A percentile compares a stretch with the other conserved stretches of the same genome.
These are phyloP conservation scores for Hypocryptadius cinnamomeus DNA, from an alignment of 2,113 vertebrate genomes.

Conservation along the genomic window DNA sequence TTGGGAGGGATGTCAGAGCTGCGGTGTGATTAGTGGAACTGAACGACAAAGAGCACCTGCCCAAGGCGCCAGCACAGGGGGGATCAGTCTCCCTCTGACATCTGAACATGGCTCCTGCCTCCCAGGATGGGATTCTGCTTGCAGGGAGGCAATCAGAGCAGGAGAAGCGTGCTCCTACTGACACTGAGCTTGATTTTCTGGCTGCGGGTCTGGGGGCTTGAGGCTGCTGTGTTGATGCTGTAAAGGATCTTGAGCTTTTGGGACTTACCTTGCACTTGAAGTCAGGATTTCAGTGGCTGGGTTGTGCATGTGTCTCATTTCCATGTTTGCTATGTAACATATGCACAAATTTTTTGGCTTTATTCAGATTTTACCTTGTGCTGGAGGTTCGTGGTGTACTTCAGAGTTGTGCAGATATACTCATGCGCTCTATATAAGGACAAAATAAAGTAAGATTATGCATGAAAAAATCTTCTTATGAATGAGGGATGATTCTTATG, in stretches of 20 bases:
- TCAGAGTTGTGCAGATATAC: accelerated
- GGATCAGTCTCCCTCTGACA: slow-evolving; percentile 40
- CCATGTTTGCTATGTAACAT: neutral
- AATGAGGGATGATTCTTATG: neutral
- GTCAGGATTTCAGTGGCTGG: neutral
- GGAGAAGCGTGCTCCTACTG: accelerated
- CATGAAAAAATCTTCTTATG: neutral
- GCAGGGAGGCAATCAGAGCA: neutral
- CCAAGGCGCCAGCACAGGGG: neutral
- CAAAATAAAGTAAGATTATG: neutral
- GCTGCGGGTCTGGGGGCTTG: neutral
- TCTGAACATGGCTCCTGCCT: neutral
- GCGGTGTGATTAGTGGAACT: neutral
- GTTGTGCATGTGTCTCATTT: accelerated
- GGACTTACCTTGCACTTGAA: neutral
- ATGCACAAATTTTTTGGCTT: neutral
- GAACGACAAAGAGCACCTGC: neutral
- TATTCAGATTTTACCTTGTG: neutral
- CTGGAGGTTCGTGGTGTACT: accelerated
- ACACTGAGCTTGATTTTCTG: neutral
- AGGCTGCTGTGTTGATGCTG: accelerated
- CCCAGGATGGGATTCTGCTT: neutral
- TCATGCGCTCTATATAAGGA: accelerated
- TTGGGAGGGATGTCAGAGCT: neutral
- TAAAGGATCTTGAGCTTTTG: neutral